Evolutionary conservation across 2,888 invertebrate genomes (phyloP).

Genomic region (Tricholauxania praeusta): DNA sequence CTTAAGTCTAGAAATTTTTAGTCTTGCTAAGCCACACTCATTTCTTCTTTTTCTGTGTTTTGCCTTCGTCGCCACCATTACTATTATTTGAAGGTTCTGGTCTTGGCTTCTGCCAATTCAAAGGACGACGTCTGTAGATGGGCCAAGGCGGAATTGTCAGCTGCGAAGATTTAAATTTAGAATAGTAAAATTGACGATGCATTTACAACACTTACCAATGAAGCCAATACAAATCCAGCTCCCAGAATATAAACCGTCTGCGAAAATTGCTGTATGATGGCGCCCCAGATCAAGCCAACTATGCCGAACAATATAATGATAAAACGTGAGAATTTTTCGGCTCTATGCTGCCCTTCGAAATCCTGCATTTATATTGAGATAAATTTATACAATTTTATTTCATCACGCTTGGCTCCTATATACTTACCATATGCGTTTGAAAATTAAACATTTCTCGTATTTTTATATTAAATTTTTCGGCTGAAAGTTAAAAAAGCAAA

Average conservation of each 20-base stretch:
- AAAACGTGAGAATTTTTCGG: conserved; percentile 89
- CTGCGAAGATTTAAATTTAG: conserved; percentile 64
- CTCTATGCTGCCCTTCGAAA: conserved; percentile 90
- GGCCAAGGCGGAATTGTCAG: conserved; percentile 97
- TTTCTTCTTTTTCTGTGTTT: conserved; percentile 70
- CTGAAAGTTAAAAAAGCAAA: neutral
- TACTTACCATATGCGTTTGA: conserved; percentile 68
- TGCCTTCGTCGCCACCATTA: conserved; percentile 63
- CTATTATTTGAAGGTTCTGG: conserved; percentile 65
- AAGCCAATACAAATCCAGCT: conserved; percentile 89
- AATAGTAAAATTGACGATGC: neutral
- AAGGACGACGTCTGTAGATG: conserved; percentile 87
- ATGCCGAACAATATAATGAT: conserved; percentile 92
- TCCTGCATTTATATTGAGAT: conserved; percentile 71
- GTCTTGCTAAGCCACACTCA: conserved; percentile 16
- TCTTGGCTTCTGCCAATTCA: conserved; percentile 89
- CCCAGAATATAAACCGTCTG: conserved; percentile 94
- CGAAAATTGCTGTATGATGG: conserved; percentile 94
- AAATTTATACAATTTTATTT: neutral
- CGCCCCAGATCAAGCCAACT: conserved; percentile 93
- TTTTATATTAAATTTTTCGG: conserved; percentile 7
- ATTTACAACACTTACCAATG: conserved; percentile 73
- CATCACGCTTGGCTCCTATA: neutral
- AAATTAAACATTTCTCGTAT: conserved; percentile 61
- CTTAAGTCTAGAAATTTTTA: conserved; percentile 21